Evolutionary conservation across 2,797 vertebrate genomes (phyloP).

Genomic region (Centroberyx gerrardi): DNA sequence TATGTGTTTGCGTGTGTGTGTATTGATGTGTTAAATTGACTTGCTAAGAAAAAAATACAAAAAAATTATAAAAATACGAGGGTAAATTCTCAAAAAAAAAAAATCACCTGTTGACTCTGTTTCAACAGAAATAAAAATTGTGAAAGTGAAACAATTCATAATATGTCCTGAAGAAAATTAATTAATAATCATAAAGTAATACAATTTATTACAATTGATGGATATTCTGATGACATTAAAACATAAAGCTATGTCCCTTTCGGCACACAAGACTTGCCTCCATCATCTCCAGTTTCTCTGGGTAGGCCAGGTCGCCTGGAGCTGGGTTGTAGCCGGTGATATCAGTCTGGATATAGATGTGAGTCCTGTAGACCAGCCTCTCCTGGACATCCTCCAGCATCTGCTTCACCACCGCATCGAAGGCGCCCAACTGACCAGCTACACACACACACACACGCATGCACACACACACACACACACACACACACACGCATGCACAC

Average conservation of each 20-base stretch:
- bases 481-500: not conserved
- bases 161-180: too few relatives aligned
- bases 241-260: not conserved
- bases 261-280: constrained; percentile 83
- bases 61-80: too few relatives aligned
- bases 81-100: too few relatives aligned
- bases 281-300: constrained; percentile 99
- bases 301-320: constrained; percentile 96
- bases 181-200: too few relatives aligned
- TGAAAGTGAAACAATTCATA: too few relatives aligned
- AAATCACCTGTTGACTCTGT: too few relatives aligned
- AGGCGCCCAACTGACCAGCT: constrained; percentile 93
- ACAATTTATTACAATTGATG: too few relatives aligned
- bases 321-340: constrained; percentile 97
- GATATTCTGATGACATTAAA: not conserved
- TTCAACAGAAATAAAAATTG: too few relatives aligned
- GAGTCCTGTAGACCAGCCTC: constrained; percentile 95
- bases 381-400: constrained; percentile 99
- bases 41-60: too few relatives aligned
- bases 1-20: too few relatives aligned
- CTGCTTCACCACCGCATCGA: constrained; percentile 95
- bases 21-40: too few relatives aligned
- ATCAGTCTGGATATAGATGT: constrained; percentile 98
- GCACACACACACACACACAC: not conserved
- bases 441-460: constrained; percentile 32